Evolutionary conservation across 2,888 invertebrate genomes (phyloP).

Genomic region (Phortica magna): DNA sequence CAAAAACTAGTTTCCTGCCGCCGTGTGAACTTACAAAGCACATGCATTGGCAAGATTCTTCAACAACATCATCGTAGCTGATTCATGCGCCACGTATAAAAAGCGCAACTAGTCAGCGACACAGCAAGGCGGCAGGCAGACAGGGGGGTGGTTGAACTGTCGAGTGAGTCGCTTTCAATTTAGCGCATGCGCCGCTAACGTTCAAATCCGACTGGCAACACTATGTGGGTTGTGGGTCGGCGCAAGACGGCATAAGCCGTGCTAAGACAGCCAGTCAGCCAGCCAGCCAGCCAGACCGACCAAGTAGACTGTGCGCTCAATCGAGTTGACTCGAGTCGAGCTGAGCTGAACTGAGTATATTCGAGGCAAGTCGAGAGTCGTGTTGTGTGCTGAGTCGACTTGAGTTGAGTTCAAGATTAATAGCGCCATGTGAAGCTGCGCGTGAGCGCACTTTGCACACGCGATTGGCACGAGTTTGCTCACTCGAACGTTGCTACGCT

Average conservation of each 20-base stretch:
- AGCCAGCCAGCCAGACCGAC: neutral
- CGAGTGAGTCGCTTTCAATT: conserved; percentile 69
- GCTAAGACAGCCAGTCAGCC: neutral
- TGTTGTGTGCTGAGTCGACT: conserved; percentile 23
- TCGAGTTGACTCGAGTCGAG: neutral
- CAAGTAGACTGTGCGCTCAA: neutral
- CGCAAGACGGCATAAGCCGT: neutral
- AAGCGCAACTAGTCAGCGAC: conserved; percentile 9
- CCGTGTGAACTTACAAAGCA: conserved; percentile 61
- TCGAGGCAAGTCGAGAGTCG: neutral
- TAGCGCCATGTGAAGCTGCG: conserved; percentile 56
- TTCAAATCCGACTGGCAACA: neutral
- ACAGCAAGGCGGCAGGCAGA: neutral
- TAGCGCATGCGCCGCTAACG: conserved; percentile 70
- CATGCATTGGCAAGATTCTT: conserved; percentile 16
- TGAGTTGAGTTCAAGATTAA: conserved; percentile 64
- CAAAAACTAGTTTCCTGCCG: conserved; percentile 63
- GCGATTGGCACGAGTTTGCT: conserved; percentile 78
- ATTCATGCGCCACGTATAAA: neutral
- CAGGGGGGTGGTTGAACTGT: conserved; percentile 17
- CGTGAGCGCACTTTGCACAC: conserved; percentile 75
- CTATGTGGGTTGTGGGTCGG: conserved; percentile 20
- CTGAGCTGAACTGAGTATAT: conserved; percentile 47
- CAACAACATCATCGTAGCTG: neutral
- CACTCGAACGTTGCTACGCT: conserved; percentile 5